A percentile compares a stretch with the other conserved stretches of the same genome.
Evolutionary conservation across 1,140 invertebrate genomes (phyloP).

Genomic region (Zophobas morio): DNA sequence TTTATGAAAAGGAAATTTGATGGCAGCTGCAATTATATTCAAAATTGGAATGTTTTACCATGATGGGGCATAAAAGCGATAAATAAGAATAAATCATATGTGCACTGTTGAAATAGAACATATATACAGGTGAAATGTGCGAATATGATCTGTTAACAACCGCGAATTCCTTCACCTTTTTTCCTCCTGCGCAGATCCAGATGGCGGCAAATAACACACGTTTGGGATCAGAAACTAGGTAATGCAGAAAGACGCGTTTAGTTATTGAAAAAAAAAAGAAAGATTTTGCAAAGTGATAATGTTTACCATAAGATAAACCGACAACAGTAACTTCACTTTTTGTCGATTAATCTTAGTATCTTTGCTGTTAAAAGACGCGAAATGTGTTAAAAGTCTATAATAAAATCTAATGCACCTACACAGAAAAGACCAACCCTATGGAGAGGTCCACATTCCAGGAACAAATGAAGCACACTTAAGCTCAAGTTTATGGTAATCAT

Average conservation of each 20-base stretch:
- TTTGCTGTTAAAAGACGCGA: slow-evolving; percentile 40
- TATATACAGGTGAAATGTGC: slow-evolving; percentile 66
- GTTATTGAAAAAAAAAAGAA: slow-evolving; percentile 50
- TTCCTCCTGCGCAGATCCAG: slow-evolving; percentile 78
- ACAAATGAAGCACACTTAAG: slow-evolving; percentile 68
- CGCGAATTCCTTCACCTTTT: slow-evolving; percentile 80
- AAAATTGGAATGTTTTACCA: too few relatives aligned
- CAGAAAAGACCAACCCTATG: slow-evolving; percentile 64
- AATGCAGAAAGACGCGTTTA: slow-evolving; percentile 67
- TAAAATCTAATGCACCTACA: slow-evolving; percentile 63
- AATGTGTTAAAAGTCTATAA: slow-evolving; percentile 36
- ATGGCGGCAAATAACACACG: slow-evolving; percentile 69
- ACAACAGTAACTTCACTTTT: neutral
- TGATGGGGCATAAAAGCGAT: too few relatives aligned
- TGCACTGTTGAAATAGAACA: slow-evolving; percentile 50
- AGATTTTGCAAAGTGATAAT: slow-evolving; percentile 19
- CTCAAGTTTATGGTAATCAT: slow-evolving; percentile 56
- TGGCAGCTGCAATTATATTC: too few relatives aligned
- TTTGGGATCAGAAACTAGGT: slow-evolving; percentile 71
- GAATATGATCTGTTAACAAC: slow-evolving; percentile 66
- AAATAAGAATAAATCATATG: neutral
- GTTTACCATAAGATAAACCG: slow-evolving; percentile 19
- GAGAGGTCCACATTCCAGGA: slow-evolving; percentile 66
- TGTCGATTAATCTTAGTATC: slow-evolving; percentile 18
- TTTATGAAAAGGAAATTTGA: too few relatives aligned